Evolutionary conservation across 2,888 invertebrate species (phyloP).

Genomic region (Alentia gelatinosa): DNA sequence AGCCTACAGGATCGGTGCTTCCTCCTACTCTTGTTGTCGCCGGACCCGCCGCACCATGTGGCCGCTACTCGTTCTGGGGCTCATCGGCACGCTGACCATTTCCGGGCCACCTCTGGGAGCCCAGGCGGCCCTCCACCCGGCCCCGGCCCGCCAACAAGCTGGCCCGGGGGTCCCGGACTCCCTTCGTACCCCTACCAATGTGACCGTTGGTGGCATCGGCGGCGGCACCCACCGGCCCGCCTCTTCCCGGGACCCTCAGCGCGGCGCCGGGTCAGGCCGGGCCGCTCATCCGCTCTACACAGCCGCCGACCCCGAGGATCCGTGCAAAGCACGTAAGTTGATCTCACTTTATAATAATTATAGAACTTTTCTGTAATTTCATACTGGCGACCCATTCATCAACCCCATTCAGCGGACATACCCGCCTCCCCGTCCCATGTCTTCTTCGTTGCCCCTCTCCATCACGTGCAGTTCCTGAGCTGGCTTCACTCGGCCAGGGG

Average conservation of each 20-base stretch:
- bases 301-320: conserved; percentile 32
- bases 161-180: not conserved
- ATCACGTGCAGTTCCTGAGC: not conserved
- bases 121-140: not conserved
- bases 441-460: not conserved
- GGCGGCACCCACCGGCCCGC: not conserved
- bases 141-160: conserved; percentile 8
- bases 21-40: not conserved
- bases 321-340: conserved; percentile 46
- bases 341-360: too few species aligned
- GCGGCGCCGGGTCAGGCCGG: not conserved
- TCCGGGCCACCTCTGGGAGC: not conserved
- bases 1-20: not conserved
- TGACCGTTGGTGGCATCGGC: not conserved
- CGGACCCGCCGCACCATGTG: not conserved
- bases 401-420: not conserved
- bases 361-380: too few species aligned
- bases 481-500: not conserved
- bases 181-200: too few species aligned
- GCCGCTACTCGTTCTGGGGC: not conserved
- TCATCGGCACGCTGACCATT: not conserved
- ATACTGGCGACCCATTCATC: too few species aligned
- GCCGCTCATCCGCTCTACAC: not conserved
- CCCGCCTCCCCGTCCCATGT: not conserved
- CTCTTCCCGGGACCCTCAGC: not conserved